phyloP scores from a whole-genome alignment of 2,888 invertebrate genomes.

The Frankliniella fusca region DNA sequence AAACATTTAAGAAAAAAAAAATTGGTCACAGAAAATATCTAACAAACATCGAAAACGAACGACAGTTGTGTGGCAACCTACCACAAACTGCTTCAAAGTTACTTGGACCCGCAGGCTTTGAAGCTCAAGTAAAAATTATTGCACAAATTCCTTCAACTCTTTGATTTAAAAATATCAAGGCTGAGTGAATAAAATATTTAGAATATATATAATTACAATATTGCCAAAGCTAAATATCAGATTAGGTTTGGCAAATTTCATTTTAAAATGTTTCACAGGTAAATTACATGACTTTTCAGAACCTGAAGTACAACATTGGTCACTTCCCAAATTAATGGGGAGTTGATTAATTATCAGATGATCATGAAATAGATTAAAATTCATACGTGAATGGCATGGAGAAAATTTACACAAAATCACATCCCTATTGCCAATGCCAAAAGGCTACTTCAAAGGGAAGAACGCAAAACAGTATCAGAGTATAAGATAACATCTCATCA shows the following conservation, averaged over 20 bases:
- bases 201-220: not conserved
- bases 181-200: not conserved
- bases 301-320: no score
- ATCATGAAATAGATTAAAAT: no score
- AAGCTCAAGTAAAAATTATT: not conserved
- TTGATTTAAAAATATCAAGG: not conserved
- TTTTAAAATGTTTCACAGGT: no score
- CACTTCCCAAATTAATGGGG: no score
- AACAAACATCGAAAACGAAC: not conserved
- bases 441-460: not conserved
- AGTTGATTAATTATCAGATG: no score
- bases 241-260: no score
- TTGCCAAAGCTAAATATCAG: no score
- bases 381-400: no score
- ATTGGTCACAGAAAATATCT: not conserved
- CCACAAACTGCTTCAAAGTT: not conserved
- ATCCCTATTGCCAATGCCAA: not conserved
- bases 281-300: no score
- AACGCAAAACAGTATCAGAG: not conserved
- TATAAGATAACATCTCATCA: not conserved
- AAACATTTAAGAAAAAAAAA: not conserved
- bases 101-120: not conserved
- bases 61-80: not conserved
- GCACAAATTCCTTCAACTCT: not conserved
- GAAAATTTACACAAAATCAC: not conserved